Evolutionary conservation across 2,113 vertebrate species (phyloP).

Genomic region (Marmota flaviventris): DNA sequence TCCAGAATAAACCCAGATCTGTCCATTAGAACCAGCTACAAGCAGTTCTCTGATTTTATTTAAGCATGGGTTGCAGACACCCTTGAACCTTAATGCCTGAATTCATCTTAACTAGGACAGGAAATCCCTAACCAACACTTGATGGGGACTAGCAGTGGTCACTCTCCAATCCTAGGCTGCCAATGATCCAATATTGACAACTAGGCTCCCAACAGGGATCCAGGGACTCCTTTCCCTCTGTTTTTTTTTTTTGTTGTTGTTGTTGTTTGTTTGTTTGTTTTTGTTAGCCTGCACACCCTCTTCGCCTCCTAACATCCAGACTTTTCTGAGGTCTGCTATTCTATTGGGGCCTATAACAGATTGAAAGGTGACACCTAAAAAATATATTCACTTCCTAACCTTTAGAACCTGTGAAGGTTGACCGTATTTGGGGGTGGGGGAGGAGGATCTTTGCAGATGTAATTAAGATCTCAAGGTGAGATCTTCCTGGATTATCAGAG

Average conservation of each 20-base stretch:
- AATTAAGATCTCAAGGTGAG: constrained; percentile 19
- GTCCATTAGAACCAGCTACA: neutral
- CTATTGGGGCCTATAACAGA: neutral
- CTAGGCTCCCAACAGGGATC: neutral
- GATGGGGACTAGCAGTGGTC: neutral
- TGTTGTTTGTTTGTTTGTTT: no score
- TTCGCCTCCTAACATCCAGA: neutral
- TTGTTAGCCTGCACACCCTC: neutral
- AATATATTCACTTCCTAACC: neutral
- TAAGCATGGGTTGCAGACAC: neutral
- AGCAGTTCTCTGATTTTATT: neutral
- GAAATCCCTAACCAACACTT: neutral
- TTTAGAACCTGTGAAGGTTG: neutral
- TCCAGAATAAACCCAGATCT: neutral
- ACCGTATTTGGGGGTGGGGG: neutral
- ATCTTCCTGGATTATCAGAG: neutral
- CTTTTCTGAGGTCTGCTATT: neutral
- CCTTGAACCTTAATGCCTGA: neutral
- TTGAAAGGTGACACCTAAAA: neutral
- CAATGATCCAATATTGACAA: neutral
- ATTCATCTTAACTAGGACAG: neutral
- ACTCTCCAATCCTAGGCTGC: neutral
- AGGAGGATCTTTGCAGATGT: neutral
- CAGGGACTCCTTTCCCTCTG: neutral
- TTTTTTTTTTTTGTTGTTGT: neutral